A percentile compares a stretch with the other conserved stretches of the same genome.
Evolutionary conservation across 2,888 invertebrate species (phyloP).

Genomic region (Tridacna gigas): DNA sequence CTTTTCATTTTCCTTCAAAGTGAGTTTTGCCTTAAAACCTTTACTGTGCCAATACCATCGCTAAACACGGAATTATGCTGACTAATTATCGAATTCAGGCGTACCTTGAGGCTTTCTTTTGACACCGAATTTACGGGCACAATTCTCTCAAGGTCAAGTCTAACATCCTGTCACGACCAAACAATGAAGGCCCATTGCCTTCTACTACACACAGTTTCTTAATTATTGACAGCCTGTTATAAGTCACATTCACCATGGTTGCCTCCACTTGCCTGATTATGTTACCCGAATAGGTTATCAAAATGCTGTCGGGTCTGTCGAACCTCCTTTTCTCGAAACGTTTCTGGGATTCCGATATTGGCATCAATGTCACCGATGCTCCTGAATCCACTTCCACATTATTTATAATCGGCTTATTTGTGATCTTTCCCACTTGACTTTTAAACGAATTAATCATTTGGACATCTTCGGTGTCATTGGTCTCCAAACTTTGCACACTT

Average conservation of each 20-base stretch:
- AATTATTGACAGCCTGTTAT: not conserved
- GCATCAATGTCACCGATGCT: not conserved
- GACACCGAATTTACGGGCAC: not conserved
- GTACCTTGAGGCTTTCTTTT: not conserved
- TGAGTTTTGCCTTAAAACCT: slow-evolving; percentile 32
- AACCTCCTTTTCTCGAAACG: not conserved
- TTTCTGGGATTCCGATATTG: not conserved
- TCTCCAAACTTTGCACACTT: too few relatives aligned
- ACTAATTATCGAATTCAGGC: not conserved
- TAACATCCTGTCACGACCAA: not conserved
- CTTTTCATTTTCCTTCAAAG: slow-evolving; percentile 30
- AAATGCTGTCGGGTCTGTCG: not conserved
- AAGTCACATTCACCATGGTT: not conserved
- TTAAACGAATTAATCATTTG: too few relatives aligned
- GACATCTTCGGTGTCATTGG: too few relatives aligned
- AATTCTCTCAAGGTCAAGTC: not conserved
- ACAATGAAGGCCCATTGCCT: not conserved
- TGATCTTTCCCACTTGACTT: too few relatives aligned
- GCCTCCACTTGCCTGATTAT: not conserved
- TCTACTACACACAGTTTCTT: not conserved
- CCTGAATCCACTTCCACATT: not conserved
- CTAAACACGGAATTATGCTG: not conserved
- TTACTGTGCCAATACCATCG: too few relatives aligned
- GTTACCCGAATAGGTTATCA: not conserved
- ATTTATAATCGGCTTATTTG: not conserved